A percentile compares a stretch with the other conserved stretches of the same genome.
These are phyloP conservation scores for Tetrao urogallus DNA, from an alignment of 2,113 vertebrate genomes.

Conservation along the genomic window DNA sequence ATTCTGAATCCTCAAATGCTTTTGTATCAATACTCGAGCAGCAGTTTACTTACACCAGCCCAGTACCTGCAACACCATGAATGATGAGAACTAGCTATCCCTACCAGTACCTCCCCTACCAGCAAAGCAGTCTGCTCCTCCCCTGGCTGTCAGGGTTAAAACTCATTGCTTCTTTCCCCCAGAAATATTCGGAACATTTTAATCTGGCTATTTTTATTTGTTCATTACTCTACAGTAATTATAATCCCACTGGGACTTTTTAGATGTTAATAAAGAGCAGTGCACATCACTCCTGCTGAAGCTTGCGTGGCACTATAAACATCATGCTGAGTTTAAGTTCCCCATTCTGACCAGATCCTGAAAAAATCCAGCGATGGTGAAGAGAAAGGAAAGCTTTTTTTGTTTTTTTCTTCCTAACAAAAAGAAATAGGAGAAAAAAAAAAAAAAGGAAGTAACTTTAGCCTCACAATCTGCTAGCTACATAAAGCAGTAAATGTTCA, in stretches of 20 bases:
- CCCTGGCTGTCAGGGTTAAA: slow-evolving; percentile 8
- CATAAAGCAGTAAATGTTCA: slow-evolving; percentile 81
- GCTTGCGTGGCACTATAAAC: slow-evolving; percentile 67
- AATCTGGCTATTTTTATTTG: slow-evolving; percentile 49
- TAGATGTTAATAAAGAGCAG: slow-evolving; percentile 22
- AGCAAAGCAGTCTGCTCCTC: background rate
- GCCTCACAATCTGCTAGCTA: slow-evolving; percentile 70
- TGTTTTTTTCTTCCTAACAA: background rate
- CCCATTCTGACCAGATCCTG: slow-evolving; percentile 53
- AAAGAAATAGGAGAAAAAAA: background rate
- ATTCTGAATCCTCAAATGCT: background rate
- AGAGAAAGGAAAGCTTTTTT: slow-evolving; percentile 39
- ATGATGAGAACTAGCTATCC: background rate
- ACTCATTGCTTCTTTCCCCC: background rate
- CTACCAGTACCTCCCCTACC: background rate
- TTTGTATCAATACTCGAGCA: background rate
- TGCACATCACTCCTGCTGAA: slow-evolving; percentile 50
- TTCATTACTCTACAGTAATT: slow-evolving; percentile 56
- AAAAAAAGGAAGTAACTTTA: slow-evolving; percentile 32
- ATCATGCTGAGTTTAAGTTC: slow-evolving; percentile 60
- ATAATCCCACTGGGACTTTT: slow-evolving; percentile 21
- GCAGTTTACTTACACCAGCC: background rate
- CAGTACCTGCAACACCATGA: background rate
- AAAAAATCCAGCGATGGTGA: slow-evolving; percentile 46
- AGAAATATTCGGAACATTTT: slow-evolving; percentile 47